These are phyloP conservation scores for Aegotheles bennettii DNA, from an alignment of 2,113 vertebrate species.

Conservation along the genomic window DNA sequence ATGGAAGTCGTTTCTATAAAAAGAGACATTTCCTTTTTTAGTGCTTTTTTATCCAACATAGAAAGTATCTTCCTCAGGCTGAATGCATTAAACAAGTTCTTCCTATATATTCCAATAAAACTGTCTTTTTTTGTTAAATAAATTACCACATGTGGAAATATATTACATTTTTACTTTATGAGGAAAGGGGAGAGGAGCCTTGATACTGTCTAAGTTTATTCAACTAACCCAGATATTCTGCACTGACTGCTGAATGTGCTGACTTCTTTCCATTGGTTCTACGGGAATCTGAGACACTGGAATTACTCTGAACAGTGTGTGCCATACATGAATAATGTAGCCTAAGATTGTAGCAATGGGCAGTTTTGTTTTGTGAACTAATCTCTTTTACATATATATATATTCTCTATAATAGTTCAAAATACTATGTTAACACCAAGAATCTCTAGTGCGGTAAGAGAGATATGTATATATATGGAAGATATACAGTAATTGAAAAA, in stretches of 20 bases:
- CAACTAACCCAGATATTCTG: neutral
- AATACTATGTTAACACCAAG: neutral
- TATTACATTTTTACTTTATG: neutral
- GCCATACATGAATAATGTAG: neutral
- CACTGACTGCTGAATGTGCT: neutral
- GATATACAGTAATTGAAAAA: neutral
- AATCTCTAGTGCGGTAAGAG: neutral
- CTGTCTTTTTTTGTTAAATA: neutral
- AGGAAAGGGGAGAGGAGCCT: neutral
- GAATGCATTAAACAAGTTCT: neutral
- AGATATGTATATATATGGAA: neutral
- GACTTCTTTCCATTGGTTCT: neutral
- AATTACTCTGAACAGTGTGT: neutral
- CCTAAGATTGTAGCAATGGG: neutral
- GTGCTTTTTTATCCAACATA: neutral
- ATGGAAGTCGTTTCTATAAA: neutral
- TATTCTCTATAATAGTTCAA: neutral
- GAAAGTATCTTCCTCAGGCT: neutral
- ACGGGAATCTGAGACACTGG: neutral
- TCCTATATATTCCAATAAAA: neutral
- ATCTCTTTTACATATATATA: neutral
- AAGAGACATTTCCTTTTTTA: neutral
- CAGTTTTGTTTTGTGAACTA: neutral
- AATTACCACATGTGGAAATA: neutral
- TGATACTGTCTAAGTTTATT: neutral